Evolutionary conservation across 2,113 vertebrate genomes (phyloP), one percentile per base, ranked within the genome.

Genomic region (Dipodomys merriami): DNA sequence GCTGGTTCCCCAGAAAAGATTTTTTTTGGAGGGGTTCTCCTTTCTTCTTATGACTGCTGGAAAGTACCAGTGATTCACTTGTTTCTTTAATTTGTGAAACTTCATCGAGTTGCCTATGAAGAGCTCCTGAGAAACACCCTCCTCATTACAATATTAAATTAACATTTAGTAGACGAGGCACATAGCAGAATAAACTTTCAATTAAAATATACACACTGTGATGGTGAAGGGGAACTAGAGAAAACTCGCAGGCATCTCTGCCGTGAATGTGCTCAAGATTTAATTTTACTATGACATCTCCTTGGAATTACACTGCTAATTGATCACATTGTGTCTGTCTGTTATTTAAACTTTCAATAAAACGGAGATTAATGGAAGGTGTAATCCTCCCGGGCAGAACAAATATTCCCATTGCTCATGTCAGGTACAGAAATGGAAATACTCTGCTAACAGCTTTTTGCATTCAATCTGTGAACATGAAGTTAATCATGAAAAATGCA

Each of bases 331-430:
- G 97, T 97, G 98, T 94, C 98, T 98, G 97, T 97, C 98, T 98
- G 97, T 98, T 98, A 98, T 98, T 98, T 98, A 98, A 98, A 98
- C 98, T 98, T 98, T 97, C 98, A 98, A 97, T 98, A 98, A 98
- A 98, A 97, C n/a, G 91, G 95, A 97, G 97, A 98, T 98, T 98
- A 98, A 98, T 98, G 97, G 97, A 96, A 98, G 98, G 97, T 98
- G 97, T 97, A 97, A 97, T 97, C 97, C 98, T 97, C 97, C 97
- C 11, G 44, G 97, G 98, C 97, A 98, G 98, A 98, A 98, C 97
- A 96, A 98, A 97, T 97, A 97, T 97, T 97, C 97, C 98, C 98
- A 94, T 96, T 97, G 97, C 96, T 98, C 95, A 1, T 97, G 97
- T 96, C 96, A 97, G 97, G 97, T 97, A 84, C 69, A 92, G 97